These are phyloP conservation scores for Drosophila bifasciata DNA, from an alignment of 1,140 invertebrate genomes.

Conservation along the genomic window DNA sequence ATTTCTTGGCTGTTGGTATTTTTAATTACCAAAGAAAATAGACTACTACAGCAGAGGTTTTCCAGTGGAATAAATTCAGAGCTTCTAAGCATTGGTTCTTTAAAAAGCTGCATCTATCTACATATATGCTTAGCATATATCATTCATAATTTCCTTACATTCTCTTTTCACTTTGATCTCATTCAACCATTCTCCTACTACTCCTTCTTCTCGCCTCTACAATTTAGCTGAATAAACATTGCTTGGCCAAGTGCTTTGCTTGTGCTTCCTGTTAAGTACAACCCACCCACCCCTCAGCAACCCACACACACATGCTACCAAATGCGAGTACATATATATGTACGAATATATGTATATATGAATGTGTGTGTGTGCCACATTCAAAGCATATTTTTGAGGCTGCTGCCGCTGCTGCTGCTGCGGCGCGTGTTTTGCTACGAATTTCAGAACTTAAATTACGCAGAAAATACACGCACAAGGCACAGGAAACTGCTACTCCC, in stretches of 20 bases:
- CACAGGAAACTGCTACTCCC: background rate
- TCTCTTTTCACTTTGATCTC: conserved; percentile 36
- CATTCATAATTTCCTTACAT: no score
- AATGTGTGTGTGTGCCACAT: conserved; percentile 33
- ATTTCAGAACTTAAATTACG: conserved; percentile 76
- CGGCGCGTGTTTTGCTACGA: conserved; percentile 62
- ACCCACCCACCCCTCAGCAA: background rate
- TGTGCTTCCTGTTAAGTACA: conserved; percentile 17
- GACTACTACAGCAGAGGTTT: no score
- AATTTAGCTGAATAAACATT: conserved; percentile 40
- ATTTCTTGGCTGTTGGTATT: no score
- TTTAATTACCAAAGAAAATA: no score
- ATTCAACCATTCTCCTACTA: background rate
- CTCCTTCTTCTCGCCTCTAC: no score
- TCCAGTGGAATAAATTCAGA: background rate
- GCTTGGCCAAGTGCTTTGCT: conserved; percentile 35
- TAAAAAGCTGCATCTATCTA: no score
- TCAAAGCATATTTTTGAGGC: conserved; percentile 65
- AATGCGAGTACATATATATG: conserved; percentile 12
- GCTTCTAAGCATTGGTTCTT: no score
- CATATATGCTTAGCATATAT: no score
- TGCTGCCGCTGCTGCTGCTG: conserved; percentile 6
- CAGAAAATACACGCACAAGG: conserved; percentile 59
- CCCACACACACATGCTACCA: conserved; percentile 60
- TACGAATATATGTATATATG: no score